Conservation (phyloP, 1,140 invertebrate genomes). For the Drosophila nannoptera region DNA sequence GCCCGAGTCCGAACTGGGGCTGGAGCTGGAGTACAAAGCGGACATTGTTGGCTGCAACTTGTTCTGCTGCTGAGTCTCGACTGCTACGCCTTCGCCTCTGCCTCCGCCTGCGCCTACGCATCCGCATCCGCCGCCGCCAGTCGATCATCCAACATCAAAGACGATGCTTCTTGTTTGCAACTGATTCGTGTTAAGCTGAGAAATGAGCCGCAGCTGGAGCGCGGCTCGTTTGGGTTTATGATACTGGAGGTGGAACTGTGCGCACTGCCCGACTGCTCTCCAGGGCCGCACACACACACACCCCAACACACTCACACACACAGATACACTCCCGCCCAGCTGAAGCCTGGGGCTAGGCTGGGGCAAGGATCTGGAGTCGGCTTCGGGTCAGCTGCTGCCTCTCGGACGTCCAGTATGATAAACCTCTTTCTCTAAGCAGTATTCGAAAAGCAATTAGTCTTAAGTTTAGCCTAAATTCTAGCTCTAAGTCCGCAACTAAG, state of each 20-base stretch:
- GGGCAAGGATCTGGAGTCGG: conserved; percentile 22
- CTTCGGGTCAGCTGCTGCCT: conserved; percentile 18
- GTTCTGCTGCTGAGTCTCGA: conserved; percentile 62
- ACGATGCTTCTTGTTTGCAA: conserved; percentile 78
- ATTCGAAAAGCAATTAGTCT: conserved; percentile 79
- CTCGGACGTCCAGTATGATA: conserved; percentile 71
- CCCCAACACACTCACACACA: neutral
- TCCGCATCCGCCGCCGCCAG: conserved; percentile 53
- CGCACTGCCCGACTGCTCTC: conserved; percentile 15
- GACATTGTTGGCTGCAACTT: conserved; percentile 66
- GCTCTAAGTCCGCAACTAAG: conserved; percentile 59
- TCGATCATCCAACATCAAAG: conserved; percentile 73
- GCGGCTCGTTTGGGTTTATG: conserved; percentile 76
- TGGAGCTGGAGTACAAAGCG: conserved; percentile 63
- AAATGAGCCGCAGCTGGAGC: conserved; percentile 55
- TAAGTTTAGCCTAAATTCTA: conserved; percentile 74
- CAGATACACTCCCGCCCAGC: neutral
- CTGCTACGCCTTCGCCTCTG: conserved; percentile 24
- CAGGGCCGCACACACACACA: conserved; percentile 7
- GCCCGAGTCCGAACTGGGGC: conserved; percentile 51
- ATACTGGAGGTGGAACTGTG: conserved; percentile 63
- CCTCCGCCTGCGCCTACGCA: conserved; percentile 26
- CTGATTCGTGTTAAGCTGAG: conserved; percentile 79
- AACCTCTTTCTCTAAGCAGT: conserved; percentile 80
- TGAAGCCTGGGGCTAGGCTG: conserved; percentile 5